Evolutionary conservation across 1,140 invertebrate genomes (phyloP).

Genomic region (Drosophila tsacasi): DNA sequence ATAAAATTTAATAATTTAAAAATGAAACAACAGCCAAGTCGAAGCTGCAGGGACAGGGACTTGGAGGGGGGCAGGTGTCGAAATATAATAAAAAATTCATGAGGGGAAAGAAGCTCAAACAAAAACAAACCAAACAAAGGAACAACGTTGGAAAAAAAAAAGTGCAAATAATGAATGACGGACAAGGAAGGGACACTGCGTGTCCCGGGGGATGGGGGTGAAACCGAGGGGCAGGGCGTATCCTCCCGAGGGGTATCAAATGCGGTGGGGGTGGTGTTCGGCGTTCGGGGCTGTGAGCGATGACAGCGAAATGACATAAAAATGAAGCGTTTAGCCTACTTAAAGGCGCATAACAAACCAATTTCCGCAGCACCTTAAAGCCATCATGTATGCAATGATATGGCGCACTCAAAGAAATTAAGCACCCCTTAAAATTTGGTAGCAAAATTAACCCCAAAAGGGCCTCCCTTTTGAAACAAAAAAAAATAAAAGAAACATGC

Average conservation of each 20-base stretch:
- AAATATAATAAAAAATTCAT: conserved; percentile 83
- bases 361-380: conserved; percentile 65
- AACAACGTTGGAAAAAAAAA: conserved; percentile 23
- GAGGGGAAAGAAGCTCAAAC: conserved; percentile 69
- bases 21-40: conserved; percentile 66
- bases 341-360: conserved; percentile 81
- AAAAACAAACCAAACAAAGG: conserved; percentile 46
- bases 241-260: not conserved
- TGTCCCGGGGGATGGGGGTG: conserved; percentile 3
- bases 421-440: conserved; percentile 1
- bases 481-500: not conserved
- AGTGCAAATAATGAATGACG: conserved; percentile 80
- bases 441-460: not conserved
- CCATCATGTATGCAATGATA: conserved; percentile 69
- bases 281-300: conserved; percentile 22
- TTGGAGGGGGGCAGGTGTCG: conserved; percentile 39
- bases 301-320: conserved; percentile 78
- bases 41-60: conserved; percentile 18
- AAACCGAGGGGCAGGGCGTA: not conserved
- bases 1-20: conserved; percentile 84
- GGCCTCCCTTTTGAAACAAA: not conserved
- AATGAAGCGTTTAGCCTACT: conserved; percentile 82
- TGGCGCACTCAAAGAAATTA: conserved; percentile 32
- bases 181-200: conserved; percentile 44
- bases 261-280: not conserved